These are phyloP conservation scores for Neodiprion lecontei DNA, from an alignment of 1,140 invertebrate genomes.

Conservation along the genomic window DNA sequence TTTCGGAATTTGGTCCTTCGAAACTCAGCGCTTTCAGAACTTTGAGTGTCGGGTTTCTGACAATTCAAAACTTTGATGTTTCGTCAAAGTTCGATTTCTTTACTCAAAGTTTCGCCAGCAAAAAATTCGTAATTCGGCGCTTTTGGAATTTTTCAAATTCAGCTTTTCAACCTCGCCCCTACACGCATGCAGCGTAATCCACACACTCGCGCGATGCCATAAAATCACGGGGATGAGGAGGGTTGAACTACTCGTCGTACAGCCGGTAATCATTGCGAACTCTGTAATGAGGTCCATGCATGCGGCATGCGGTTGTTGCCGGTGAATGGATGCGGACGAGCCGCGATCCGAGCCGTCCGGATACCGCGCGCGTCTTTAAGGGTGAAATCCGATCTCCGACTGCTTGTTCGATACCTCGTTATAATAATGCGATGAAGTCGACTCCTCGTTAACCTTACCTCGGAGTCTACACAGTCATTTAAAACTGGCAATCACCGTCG, in stretches of 20 bases:
- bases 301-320: not conserved
- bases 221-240: not conserved
- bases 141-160: too few species aligned
- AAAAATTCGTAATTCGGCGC: not conserved
- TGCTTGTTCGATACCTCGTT: constrained; percentile 5
- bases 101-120: too few species aligned
- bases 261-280: not conserved
- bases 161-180: too few species aligned
- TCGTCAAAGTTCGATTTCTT: too few species aligned
- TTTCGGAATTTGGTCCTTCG: too few species aligned
- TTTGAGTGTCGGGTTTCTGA: too few species aligned
- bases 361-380: not conserved
- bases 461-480: not conserved
- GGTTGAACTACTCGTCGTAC: not conserved
- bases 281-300: constrained; percentile 2
- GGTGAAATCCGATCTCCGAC: not conserved
- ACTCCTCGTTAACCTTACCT: not conserved
- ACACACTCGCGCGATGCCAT: too few species aligned
- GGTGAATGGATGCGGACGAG: too few species aligned
- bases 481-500: not conserved
- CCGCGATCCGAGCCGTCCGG: too few species aligned
- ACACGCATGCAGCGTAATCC: too few species aligned
- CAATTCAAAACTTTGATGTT: too few species aligned
- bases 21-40: too few species aligned
- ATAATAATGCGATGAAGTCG: not conserved